These are phyloP conservation scores for Drosophila ezoana DNA, from an alignment of 2,888 invertebrate genomes.

Conservation along the genomic window DNA sequence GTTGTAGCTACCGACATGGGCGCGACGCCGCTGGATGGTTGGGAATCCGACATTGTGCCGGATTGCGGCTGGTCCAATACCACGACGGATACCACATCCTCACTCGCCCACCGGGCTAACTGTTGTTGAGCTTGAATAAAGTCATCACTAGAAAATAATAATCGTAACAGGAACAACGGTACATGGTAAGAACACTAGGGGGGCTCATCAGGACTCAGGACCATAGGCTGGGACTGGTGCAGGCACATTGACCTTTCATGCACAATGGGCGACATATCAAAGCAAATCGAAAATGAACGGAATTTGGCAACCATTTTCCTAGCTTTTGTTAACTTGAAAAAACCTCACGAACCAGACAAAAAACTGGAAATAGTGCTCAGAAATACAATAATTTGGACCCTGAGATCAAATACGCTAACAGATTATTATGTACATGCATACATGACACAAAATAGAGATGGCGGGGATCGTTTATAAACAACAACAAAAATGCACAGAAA, in stretches of 20 bases:
- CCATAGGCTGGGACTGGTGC: slow-evolving; percentile 34
- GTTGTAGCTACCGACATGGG: slow-evolving; percentile 86
- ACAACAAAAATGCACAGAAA: too few species aligned
- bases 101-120: slow-evolving; percentile 97
- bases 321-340: too few species aligned
- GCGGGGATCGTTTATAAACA: background rate
- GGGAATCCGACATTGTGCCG: slow-evolving; percentile 85
- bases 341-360: background rate
- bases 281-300: slow-evolving; percentile 3
- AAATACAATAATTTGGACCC: background rate
- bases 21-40: slow-evolving; percentile 86
- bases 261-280: slow-evolving; percentile 29
- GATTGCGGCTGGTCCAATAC: slow-evolving; percentile 85
- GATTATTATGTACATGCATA: background rate
- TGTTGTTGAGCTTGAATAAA: slow-evolving; percentile 99
- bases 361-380: background rate
- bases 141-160: slow-evolving; percentile 98
- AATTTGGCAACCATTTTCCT: slow-evolving; percentile 5
- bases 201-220: slow-evolving; percentile 56
- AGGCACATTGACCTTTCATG: slow-evolving; percentile 13
- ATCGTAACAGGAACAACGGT: slow-evolving; percentile 90
- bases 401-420: background rate
- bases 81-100: slow-evolving; percentile 90
- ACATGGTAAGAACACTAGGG: slow-evolving; percentile 84
- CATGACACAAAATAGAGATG: background rate